These are phyloP conservation scores for Apotomis betuletana DNA, from an alignment of 2,888 invertebrate species.

Conservation along the genomic window DNA sequence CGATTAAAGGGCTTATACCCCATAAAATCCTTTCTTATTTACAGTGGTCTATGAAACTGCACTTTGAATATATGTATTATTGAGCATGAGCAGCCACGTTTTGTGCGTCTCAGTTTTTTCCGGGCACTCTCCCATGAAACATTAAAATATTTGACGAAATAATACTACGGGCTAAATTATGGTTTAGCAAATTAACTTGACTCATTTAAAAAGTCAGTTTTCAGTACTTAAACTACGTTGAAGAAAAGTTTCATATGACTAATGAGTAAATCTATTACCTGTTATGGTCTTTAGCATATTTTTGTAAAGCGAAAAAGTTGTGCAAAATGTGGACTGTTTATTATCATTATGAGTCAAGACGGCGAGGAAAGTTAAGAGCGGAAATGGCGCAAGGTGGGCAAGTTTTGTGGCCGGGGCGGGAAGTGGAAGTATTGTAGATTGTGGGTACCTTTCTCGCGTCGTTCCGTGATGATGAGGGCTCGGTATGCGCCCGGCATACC, in stretches of 20 bases:
- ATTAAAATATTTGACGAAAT: too few species aligned
- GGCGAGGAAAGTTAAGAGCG: conserved; percentile 72
- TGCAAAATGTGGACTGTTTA: conserved; percentile 74
- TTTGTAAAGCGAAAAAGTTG: conserved; percentile 63
- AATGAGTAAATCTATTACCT: conserved; percentile 54
- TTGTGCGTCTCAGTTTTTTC: too few species aligned
- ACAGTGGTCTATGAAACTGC: too few species aligned
- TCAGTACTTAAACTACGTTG: neutral
- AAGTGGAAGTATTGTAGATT: conserved; percentile 48
- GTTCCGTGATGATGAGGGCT: conserved; percentile 59
- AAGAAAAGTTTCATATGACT: conserved; percentile 30
- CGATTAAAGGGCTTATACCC: too few species aligned
- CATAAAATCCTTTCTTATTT: too few species aligned
- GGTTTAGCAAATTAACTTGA: too few species aligned
- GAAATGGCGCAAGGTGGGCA: conserved; percentile 68
- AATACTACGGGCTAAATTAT: too few species aligned
- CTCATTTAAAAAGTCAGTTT: conserved; percentile 13
- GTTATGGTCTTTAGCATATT: conserved; percentile 69
- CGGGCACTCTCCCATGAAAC: too few species aligned
- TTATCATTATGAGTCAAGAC: conserved; percentile 76
- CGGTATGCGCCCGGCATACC: conserved; percentile 66
- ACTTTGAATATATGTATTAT: too few species aligned
- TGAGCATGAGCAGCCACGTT: too few species aligned
- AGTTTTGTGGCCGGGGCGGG: conserved; percentile 54
- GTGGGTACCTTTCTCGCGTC: conserved; percentile 63